phyloP scores from a whole-genome alignment of 2,888 invertebrate species.

The Cordilura impudica region DNA sequence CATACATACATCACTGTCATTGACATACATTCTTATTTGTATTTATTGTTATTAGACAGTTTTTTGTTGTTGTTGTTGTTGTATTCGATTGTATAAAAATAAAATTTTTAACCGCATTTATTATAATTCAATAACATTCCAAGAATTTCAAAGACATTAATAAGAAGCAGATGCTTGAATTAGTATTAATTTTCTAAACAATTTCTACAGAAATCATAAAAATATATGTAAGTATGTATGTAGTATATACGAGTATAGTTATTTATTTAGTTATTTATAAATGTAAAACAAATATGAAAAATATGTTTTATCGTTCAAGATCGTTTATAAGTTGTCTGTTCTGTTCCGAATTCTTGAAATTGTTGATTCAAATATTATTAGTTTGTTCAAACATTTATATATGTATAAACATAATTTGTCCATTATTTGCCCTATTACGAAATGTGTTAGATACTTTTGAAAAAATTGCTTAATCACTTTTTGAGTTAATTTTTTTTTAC shows the following conservation, averaged over 20 bases:
- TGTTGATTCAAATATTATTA: no score
- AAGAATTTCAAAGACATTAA: slow-evolving; percentile 54
- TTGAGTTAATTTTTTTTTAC: slow-evolving; percentile 2
- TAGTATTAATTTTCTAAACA: slow-evolving; percentile 7
- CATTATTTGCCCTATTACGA: no score
- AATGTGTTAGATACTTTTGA: not conserved
- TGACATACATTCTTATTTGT: slow-evolving; percentile 54
- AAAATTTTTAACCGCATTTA: slow-evolving; percentile 48
- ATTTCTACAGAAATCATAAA: slow-evolving; percentile 42
- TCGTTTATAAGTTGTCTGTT: not conserved
- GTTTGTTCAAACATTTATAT: no score
- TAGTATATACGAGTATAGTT: no score
- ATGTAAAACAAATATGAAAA: slow-evolving; percentile 14
- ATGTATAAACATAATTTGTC: no score
- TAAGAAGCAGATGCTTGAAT: slow-evolving; percentile 55
- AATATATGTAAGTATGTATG: no score
- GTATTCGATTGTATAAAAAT: slow-evolving; percentile 11
- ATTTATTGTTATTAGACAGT: not conserved
- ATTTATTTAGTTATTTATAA: slow-evolving; percentile 43
- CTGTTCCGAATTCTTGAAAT: no score
- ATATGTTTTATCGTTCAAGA: not conserved
- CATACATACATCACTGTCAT: slow-evolving; percentile 46
- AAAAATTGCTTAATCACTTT: slow-evolving; percentile 21
- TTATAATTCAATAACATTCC: slow-evolving; percentile 37
- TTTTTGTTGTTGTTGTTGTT: slow-evolving; percentile 14